phyloP scores from a whole-genome alignment of 2,888 invertebrate species.

The Sympetrum striolatum region DNA sequence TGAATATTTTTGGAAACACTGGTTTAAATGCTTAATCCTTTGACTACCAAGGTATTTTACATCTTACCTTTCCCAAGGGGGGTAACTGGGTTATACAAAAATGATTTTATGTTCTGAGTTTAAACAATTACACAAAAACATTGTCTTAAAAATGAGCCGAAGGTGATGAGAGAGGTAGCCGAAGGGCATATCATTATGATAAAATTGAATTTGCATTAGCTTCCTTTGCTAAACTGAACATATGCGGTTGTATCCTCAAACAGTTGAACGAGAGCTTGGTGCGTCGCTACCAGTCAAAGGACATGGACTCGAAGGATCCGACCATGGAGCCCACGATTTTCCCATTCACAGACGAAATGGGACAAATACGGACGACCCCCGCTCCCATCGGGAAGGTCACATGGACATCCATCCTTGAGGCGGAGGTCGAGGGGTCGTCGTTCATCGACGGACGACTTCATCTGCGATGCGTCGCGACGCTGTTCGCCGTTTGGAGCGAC shows the following conservation, averaged over 20 bases:
- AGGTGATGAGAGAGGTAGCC: no score
- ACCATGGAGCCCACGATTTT: not conserved
- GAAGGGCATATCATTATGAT: no score
- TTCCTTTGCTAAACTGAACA: no score
- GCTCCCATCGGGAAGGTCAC: not conserved
- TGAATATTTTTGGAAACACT: no score
- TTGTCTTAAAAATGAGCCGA: no score
- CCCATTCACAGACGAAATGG: not conserved
- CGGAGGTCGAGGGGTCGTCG: constrained; percentile 28
- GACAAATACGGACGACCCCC: not conserved
- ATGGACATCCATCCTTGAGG: constrained; percentile 15
- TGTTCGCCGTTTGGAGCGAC: constrained; percentile 49
- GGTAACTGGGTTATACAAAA: no score
- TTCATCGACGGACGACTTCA: constrained; percentile 48
- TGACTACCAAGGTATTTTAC: no score
- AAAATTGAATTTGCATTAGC: no score
- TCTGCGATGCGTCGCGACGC: constrained; percentile 52
- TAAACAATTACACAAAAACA: no score
- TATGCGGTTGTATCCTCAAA: not conserved
- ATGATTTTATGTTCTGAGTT: no score
- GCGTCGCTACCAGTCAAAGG: constrained; percentile 29
- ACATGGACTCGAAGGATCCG: not conserved
- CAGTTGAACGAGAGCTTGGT: constrained; percentile 39
- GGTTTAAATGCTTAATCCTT: no score
- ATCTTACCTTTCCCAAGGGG: no score